Evolutionary conservation across 2,113 vertebrate genomes (phyloP).

Genomic region (Bambusicola thoracicus): DNA sequence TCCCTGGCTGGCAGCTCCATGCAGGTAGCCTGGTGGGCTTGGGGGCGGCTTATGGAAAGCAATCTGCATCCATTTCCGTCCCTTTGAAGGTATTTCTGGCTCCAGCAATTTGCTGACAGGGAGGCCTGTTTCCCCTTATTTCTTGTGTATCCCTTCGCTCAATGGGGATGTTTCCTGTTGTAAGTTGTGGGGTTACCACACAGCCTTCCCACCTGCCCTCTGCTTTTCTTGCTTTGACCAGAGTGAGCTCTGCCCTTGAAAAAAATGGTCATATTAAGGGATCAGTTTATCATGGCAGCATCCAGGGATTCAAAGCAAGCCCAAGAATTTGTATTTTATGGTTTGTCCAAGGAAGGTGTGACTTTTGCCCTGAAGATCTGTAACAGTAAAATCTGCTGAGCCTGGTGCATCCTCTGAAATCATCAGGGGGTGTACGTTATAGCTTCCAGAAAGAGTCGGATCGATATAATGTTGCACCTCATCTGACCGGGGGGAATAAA

Average conservation of each 20-base stretch:
- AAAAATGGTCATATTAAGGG: background rate
- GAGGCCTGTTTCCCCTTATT: background rate
- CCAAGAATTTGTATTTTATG: background rate
- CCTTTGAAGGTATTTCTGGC: conserved; percentile 29
- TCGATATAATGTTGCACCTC: background rate
- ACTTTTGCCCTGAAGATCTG: background rate
- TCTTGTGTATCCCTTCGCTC: background rate
- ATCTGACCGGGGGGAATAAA: background rate
- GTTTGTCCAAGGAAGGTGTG: background rate
- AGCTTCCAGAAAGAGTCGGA: background rate
- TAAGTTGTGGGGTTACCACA: background rate
- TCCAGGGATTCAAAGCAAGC: background rate
- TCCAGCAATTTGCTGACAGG: background rate
- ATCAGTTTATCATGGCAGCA: background rate
- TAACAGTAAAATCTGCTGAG: background rate
- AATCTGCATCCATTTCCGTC: background rate
- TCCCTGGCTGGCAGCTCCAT: background rate
- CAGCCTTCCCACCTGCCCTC: background rate
- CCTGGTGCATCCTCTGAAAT: background rate
- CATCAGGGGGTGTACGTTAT: background rate
- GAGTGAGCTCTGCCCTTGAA: background rate
- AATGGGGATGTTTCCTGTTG: background rate
- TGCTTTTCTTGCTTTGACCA: background rate
- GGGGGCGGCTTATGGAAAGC: background rate
- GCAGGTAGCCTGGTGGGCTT: background rate